A percentile compares a stretch with the other conserved stretches of the same genome.
phyloP scores from a whole-genome alignment of 2,797 vertebrate genomes.

The Manis crassicaudata region DNA sequence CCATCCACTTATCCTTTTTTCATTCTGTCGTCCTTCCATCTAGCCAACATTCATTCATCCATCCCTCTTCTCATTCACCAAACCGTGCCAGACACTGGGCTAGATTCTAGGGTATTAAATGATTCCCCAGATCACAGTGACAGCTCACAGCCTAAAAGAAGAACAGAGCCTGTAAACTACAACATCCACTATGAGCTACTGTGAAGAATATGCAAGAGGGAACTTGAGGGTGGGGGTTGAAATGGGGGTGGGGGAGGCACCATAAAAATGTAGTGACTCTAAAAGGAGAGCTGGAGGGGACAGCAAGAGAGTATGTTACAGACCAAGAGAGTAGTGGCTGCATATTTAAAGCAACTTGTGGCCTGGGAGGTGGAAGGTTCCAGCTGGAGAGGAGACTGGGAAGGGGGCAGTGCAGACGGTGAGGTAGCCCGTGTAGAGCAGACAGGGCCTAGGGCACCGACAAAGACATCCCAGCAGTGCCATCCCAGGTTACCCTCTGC shows the following conservation, averaged over 20 bases:
- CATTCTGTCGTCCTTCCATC: neutral
- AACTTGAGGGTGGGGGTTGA: neutral
- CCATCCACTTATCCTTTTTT: neutral
- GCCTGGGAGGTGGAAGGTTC: no score
- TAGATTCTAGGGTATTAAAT: neutral
- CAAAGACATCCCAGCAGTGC: neutral
- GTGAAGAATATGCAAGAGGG: neutral
- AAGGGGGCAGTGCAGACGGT: fast-evolving
- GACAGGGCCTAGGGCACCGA: neutral
- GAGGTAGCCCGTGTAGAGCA: neutral
- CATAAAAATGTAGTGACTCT: neutral
- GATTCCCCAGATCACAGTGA: neutral
- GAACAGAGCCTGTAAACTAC: neutral
- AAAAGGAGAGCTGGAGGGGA: neutral
- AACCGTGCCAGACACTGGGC: neutral
- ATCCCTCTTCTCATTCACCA: neutral
- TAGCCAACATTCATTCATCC: neutral
- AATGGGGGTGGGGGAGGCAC: no score
- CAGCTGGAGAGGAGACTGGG: neutral
- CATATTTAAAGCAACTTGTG: neutral
- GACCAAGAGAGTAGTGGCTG: neutral
- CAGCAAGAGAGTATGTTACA: neutral
- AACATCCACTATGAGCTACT: neutral
- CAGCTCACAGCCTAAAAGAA: neutral
- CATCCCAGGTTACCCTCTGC: neutral